Evolutionary conservation across 2,113 vertebrate species (phyloP).

Genomic region (Sceloporus tristichus): DNA sequence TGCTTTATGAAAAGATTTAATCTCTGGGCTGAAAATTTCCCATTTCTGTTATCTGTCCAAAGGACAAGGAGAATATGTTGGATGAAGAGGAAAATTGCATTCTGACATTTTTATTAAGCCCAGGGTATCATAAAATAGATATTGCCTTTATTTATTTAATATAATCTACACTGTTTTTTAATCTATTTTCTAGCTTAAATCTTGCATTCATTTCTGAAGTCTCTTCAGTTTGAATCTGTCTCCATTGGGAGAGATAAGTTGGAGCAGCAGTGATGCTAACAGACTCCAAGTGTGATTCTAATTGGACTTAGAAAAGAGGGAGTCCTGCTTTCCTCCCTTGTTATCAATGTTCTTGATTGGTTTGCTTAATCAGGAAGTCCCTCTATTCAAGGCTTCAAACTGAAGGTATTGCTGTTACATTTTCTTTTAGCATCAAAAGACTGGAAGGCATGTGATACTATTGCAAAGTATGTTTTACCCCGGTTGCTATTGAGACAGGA

Average conservation of each 20-base stretch:
- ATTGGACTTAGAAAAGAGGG: background rate
- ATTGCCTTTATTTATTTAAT: background rate
- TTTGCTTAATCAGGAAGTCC: background rate
- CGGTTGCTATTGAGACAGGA: background rate
- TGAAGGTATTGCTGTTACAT: background rate
- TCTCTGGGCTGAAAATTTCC: conserved; percentile 16
- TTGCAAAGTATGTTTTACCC: background rate
- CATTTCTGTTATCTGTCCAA: background rate
- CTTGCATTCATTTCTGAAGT: background rate
- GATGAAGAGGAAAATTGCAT: background rate
- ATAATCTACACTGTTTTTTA: background rate
- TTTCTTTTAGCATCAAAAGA: background rate
- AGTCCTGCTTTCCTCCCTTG: background rate
- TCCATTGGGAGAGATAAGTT: background rate
- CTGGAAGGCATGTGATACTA: background rate
- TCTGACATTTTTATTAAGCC: background rate
- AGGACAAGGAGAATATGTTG: background rate
- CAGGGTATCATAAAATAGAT: background rate
- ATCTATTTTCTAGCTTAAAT: background rate
- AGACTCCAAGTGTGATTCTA: background rate
- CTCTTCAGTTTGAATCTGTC: background rate
- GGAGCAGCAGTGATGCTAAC: no score
- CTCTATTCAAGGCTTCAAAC: background rate
- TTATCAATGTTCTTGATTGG: background rate
- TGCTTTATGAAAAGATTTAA: conserved; percentile 1